phyloP scores from a whole-genome alignment of 1,140 invertebrate species.

The Diabrotica virgifera region DNA sequence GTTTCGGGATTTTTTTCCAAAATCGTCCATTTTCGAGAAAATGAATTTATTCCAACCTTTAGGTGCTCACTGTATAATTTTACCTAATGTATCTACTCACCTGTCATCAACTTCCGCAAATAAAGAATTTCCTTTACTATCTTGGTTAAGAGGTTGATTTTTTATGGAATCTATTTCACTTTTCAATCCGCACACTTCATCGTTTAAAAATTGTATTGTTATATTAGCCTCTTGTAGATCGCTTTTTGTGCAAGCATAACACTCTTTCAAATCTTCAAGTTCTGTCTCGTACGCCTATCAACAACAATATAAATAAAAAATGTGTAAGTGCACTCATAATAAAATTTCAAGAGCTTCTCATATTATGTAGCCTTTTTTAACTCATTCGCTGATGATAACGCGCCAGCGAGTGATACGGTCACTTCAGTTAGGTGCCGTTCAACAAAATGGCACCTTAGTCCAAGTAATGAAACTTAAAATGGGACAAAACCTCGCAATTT shows the following conservation, averaged over 20 bases:
- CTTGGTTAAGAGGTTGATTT: conserved; percentile 31
- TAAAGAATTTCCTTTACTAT: conserved; percentile 40
- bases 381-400: no score
- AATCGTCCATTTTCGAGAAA: no score
- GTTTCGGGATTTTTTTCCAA: no score
- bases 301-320: conserved; percentile 4
- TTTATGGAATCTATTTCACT: conserved; percentile 33
- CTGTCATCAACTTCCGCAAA: conserved; percentile 43
- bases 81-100: conserved; percentile 20
- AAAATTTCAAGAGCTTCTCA: no score
- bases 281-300: conserved; percentile 22
- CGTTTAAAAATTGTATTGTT: conserved; percentile 31
- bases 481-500: no score
- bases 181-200: conserved; percentile 30
- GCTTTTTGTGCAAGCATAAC: conserved; percentile 25
- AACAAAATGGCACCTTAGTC: no score
- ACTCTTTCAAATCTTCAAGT: conserved; percentile 26
- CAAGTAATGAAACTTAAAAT: no score
- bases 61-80: no score
- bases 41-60: no score
- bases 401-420: no score
- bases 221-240: conserved; percentile 30
- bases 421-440: no score
- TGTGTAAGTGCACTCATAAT: neutral
- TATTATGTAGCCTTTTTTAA: no score